phyloP scores from a whole-genome alignment of 2,888 invertebrate genomes.

The Epinotia ramella region DNA sequence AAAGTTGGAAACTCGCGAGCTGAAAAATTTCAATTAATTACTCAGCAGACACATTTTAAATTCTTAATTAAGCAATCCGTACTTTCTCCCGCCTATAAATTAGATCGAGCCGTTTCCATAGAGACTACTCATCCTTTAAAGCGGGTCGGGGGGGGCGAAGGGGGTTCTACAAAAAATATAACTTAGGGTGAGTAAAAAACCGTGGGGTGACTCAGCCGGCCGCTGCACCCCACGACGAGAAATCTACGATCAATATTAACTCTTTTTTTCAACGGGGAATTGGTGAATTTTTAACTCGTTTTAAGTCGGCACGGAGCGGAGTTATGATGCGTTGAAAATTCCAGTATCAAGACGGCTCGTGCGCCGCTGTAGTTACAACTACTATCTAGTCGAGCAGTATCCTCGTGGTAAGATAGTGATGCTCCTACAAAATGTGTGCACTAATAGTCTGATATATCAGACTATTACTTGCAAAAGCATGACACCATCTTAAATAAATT shows the following conservation, averaged over 20 bases:
- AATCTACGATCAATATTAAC: slow-evolving; percentile 87
- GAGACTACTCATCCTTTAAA: slow-evolving; percentile 86
- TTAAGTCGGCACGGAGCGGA: slow-evolving; percentile 64
- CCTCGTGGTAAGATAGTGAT: not conserved
- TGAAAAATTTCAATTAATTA: slow-evolving; percentile 79
- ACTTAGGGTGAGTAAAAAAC: slow-evolving; percentile 86
- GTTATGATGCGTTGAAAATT: slow-evolving; percentile 59
- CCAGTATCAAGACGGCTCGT: not conserved
- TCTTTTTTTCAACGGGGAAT: slow-evolving; percentile 84
- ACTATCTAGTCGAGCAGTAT: slow-evolving; percentile 34
- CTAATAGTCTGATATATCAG: no score
- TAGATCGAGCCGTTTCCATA: slow-evolving; percentile 86
- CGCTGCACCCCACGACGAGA: slow-evolving; percentile 85
- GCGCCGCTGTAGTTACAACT: slow-evolving; percentile 10
- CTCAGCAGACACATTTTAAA: slow-evolving; percentile 82
- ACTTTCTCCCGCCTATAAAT: slow-evolving; percentile 85
- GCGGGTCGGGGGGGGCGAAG: slow-evolving; percentile 75
- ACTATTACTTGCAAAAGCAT: not conserved
- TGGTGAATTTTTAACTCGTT: slow-evolving; percentile 82
- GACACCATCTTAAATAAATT: not conserved
- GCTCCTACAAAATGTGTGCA: not conserved
- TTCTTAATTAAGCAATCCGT: slow-evolving; percentile 85
- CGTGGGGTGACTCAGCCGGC: slow-evolving; percentile 86
- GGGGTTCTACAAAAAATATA: slow-evolving; percentile 85
- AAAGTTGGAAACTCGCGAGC: slow-evolving; percentile 35